Conservation (phyloP, 2,888 invertebrate species). For the Megamerina dolium region DNA sequence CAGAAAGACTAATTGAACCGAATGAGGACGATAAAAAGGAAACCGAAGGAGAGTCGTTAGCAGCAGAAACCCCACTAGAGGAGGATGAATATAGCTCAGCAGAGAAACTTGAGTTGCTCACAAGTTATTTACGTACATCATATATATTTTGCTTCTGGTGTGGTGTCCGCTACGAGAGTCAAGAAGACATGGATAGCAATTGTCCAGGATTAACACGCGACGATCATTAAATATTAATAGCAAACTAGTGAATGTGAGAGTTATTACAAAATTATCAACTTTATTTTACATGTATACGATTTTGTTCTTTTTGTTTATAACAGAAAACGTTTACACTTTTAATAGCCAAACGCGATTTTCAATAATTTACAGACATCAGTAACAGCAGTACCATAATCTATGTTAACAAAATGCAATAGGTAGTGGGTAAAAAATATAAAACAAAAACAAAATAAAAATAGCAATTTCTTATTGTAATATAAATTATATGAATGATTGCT, state of each 20-base stretch:
- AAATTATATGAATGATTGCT: not conserved
- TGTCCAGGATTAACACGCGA: slow-evolving; percentile 63
- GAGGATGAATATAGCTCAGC: slow-evolving; percentile 35
- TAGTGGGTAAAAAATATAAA: too few species aligned
- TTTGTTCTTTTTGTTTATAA: too few species aligned
- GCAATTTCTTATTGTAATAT: too few species aligned
- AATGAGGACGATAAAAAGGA: slow-evolving; percentile 37
- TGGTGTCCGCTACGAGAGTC: slow-evolving; percentile 61
- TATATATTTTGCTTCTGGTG: slow-evolving; percentile 78
- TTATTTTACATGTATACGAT: not conserved
- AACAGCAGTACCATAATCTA: too few species aligned
- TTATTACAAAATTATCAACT: too few species aligned
- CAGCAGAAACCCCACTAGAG: slow-evolving; percentile 30
- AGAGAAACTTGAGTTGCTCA: slow-evolving; percentile 59
- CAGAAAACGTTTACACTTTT: too few species aligned
- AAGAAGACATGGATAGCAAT: slow-evolving; percentile 55
- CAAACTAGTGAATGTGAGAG: not conserved
- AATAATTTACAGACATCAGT: too few species aligned
- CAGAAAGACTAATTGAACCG: slow-evolving; percentile 33
- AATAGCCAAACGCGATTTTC: too few species aligned
- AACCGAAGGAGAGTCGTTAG: slow-evolving; percentile 34
- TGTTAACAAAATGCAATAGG: too few species aligned
- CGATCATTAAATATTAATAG: slow-evolving; percentile 55
- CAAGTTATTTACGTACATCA: slow-evolving; percentile 61
- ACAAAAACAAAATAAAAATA: too few species aligned